These are phyloP conservation scores for Scolopax bukidnonensis DNA, from an alignment of 2,797 vertebrate genomes.

Conservation along the genomic window DNA sequence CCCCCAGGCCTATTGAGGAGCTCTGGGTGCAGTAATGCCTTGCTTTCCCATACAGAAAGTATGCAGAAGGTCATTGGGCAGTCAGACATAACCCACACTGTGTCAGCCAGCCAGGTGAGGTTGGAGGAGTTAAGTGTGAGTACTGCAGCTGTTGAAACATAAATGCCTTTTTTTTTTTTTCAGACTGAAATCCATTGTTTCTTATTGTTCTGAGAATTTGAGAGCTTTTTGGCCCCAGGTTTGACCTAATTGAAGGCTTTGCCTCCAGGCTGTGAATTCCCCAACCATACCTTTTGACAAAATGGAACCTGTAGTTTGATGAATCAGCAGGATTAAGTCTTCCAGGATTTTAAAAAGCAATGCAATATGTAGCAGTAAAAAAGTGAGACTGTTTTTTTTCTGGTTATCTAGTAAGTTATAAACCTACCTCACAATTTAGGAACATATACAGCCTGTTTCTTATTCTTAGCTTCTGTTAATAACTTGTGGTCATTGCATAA, in stretches of 20 bases:
- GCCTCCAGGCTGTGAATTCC: conserved; percentile 32
- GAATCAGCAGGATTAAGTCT: not conserved
- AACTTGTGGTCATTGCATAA: not conserved
- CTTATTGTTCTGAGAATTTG: not conserved
- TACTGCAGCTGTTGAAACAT: not conserved
- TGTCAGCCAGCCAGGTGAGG: not conserved
- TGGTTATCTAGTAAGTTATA: not conserved
- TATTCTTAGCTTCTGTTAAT: not conserved
- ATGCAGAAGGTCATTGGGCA: not conserved
- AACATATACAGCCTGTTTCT: not conserved
- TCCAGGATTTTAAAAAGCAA: not conserved
- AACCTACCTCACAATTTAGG: not conserved
- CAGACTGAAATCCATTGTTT: not conserved
- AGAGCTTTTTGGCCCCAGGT: conserved; percentile 1
- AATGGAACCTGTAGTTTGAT: not conserved
- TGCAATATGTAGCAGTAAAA: not conserved
- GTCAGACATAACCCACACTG: not conserved
- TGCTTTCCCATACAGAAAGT: not conserved
- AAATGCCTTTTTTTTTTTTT: not conserved
- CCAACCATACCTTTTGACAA: not conserved
- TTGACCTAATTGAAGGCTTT: conserved; percentile 42
- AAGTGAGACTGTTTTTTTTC: not conserved
- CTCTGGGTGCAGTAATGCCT: not conserved
- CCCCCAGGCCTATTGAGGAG: not conserved
- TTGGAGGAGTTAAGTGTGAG: not conserved